phyloP scores from a whole-genome alignment of 2,113 vertebrate species.

The Panthera tigris region DNA sequence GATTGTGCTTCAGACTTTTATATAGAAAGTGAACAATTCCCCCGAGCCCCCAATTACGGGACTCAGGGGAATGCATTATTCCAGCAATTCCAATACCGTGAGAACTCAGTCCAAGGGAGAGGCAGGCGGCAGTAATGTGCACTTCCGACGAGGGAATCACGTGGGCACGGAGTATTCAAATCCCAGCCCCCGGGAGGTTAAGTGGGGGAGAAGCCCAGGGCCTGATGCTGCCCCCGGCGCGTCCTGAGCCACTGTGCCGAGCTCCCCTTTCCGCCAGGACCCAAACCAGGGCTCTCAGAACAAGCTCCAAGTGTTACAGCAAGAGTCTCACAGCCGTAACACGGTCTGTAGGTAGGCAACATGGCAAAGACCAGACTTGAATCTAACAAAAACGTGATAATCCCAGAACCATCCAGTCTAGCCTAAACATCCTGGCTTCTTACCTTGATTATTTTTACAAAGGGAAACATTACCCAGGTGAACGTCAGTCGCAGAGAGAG shows the following conservation, averaged over 20 bases:
- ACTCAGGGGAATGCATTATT: background rate
- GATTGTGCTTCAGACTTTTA: background rate
- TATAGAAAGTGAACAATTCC: background rate
- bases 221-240: background rate
- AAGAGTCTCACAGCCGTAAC: background rate
- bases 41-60: background rate
- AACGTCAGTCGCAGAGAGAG: too few species aligned
- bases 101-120: background rate
- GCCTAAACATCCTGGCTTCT: fast-evolving
- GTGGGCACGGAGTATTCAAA: fast-evolving
- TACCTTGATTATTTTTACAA: background rate
- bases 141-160: fast-evolving
- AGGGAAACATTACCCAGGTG: fast-evolving
- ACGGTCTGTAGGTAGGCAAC: fast-evolving
- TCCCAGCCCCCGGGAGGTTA: fast-evolving
- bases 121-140: fast-evolving
- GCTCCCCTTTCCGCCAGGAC: background rate
- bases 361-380: fast-evolving
- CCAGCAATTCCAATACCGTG: fast-evolving
- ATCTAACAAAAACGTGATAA: fast-evolving
- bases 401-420: fast-evolving
- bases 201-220: fast-evolving
- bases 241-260: too few species aligned
- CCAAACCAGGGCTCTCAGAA: background rate
- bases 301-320: background rate